phyloP scores from a whole-genome alignment of 2,113 vertebrate genomes.

The Labeo rohita region DNA sequence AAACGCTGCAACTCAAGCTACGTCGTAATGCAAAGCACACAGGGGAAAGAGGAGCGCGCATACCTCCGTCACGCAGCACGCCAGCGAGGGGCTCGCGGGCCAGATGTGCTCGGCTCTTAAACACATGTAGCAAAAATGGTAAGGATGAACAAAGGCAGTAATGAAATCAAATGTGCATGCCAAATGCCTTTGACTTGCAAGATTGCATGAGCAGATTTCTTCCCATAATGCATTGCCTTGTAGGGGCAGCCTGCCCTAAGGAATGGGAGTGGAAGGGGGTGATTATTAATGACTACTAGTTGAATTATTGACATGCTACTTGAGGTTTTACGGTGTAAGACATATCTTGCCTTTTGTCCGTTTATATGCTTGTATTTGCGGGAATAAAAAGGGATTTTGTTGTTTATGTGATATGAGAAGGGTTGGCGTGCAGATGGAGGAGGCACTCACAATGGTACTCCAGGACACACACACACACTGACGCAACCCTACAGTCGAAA shows the following conservation, averaged over 20 bases:
- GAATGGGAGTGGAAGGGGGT: constrained; percentile 1
- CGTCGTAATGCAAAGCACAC: constrained; percentile 59
- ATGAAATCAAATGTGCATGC: constrained; percentile 37
- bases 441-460: constrained; percentile 21
- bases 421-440: constrained; percentile 32
- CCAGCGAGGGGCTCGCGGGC: constrained; percentile 42
- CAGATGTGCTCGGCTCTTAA: constrained; percentile 28
- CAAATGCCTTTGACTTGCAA: constrained; percentile 41
- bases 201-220: constrained; percentile 39
- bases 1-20: constrained; percentile 34
- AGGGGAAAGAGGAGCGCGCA: constrained; percentile 63
- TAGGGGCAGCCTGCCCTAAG: constrained; percentile 1
- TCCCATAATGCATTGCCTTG: constrained; percentile 24
- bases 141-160: constrained; percentile 35
- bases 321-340: background rate
- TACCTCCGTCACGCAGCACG: constrained; percentile 64
- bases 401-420: constrained; percentile 31
- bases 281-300: constrained; percentile 28
- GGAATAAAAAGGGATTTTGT: constrained; percentile 27
- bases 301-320: constrained; percentile 29
- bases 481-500: constrained; percentile 15
- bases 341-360: background rate
- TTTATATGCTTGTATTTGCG: background rate
- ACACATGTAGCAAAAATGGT: constrained; percentile 31
- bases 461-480: constrained; percentile 5